phyloP scores from a whole-genome alignment of 2,888 invertebrate species.

The Caenorhabditis sp. region DNA sequence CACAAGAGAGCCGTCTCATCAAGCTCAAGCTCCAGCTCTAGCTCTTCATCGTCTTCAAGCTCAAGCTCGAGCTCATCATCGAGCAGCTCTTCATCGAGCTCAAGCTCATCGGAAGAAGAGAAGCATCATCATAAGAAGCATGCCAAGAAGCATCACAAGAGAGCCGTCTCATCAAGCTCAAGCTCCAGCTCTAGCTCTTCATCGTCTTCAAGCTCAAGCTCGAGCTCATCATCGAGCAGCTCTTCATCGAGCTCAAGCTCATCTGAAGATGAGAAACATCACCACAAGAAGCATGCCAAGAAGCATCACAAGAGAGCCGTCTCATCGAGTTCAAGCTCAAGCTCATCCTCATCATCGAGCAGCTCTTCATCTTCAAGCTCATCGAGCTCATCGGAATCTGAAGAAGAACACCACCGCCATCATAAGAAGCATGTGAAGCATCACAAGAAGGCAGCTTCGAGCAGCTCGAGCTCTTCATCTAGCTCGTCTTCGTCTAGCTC shows the following conservation, averaged over 20 bases:
- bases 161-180: constrained; percentile 8
- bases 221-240: constrained; percentile 13
- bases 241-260: constrained; percentile 9
- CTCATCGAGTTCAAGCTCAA: constrained; percentile 2
- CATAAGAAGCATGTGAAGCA: constrained; percentile 20
- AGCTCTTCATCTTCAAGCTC: constrained; percentile 5
- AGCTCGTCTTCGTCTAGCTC: too few relatives aligned
- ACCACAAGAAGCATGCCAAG: constrained; percentile 11
- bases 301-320: constrained; percentile 18
- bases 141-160: constrained; percentile 26
- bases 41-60: not conserved
- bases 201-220: constrained; percentile 4
- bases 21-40: not conserved
- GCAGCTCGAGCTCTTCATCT: not conserved
- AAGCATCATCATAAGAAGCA: constrained; percentile 5
- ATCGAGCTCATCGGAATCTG: constrained; percentile 19
- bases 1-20: constrained; percentile 15
- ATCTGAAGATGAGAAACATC: constrained; percentile 17
- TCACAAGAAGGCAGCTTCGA: constrained; percentile 1
- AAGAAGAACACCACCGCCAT: constrained; percentile 16
- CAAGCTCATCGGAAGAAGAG: constrained; percentile 23
- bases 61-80: not conserved
- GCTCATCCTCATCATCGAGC: too few relatives aligned
- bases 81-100: constrained; percentile 1
- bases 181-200: constrained; percentile 14